Conservation (phyloP, 2,888 invertebrate genomes). For the Hyalella azteca region DNA sequence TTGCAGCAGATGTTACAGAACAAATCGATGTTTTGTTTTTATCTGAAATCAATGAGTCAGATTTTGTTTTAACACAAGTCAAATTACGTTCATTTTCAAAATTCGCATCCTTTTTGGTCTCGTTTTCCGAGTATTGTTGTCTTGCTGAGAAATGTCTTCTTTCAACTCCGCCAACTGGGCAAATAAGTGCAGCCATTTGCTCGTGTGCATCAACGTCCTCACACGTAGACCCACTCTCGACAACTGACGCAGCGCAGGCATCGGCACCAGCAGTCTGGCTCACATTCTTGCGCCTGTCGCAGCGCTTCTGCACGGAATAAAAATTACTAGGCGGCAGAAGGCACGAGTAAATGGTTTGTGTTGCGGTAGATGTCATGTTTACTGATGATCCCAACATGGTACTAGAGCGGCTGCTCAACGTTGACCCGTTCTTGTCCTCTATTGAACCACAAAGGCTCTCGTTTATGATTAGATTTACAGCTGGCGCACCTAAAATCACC, state of each 20-base stretch:
- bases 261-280: neutral
- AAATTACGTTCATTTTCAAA: neutral
- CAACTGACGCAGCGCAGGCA: neutral
- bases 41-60: neutral
- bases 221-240: neutral
- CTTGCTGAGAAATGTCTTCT: slow-evolving; percentile 39
- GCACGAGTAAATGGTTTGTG: slow-evolving; percentile 25
- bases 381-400: slow-evolving; percentile 6
- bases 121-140: slow-evolving; percentile 25
- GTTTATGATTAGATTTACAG: neutral
- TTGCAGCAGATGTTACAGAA: slow-evolving; percentile 41
- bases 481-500: neutral
- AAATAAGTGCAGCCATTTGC: slow-evolving; percentile 31
- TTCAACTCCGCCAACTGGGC: slow-evolving; percentile 3
- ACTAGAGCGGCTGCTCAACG: slow-evolving; percentile 3
- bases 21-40: neutral
- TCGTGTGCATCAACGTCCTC: neutral
- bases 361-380: neutral
- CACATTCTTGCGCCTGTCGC: neutral
- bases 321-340: slow-evolving; percentile 6
- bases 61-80: neutral
- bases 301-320: slow-evolving; percentile 1
- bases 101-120: neutral
- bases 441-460: neutral
- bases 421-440: neutral